Evolutionary conservation across 1,140 invertebrate species (phyloP), one percentile per base, ranked within the genome.

Genomic region (Drosophila novamexicana): DNA sequence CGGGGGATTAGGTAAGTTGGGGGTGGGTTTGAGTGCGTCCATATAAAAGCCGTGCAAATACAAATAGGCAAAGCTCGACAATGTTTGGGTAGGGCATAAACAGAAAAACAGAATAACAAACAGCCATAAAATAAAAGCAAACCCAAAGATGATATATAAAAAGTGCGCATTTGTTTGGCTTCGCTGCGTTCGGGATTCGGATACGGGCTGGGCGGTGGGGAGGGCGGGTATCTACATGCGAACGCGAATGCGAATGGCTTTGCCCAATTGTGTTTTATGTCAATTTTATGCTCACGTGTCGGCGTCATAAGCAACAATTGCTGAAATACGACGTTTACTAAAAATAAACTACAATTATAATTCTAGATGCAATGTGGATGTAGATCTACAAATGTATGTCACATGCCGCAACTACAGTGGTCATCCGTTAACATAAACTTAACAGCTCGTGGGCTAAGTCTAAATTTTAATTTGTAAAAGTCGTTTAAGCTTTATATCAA

Each of bases 241-340:
- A 45, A 29, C 58, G 16, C 22, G 62, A 32, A 66, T 53, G n/a
- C 9, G 4, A 32, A 22, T 49, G 7, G 12, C 2, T 44, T 59
- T 63, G 52, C 34, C 64, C 50, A 74, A 69, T 52, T 29, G 34
- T 1, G 37, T 64, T 77, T 85, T 85, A 85, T 85, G 65, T 34
- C 68, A 71, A 45, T 88, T 83, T 79, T 88, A 86, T 88, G 83
- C 83, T 88, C 83, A 88, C 83, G 83, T 86, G 83, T 40, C 79
- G 70, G 40, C 69, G 61, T 75, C 57, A 85, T 72, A 75, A 59
- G 45, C 63, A 39, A 65, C 34, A 52, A 64, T 56, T 59, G 40
- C 18, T 42, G 1, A 54, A 49, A 47, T n/a, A 50, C 39, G 57
- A 6, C 57, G 14, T 29, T 29, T 29, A 54, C 10, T 45, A 62